A percentile compares a stretch with the other conserved stretches of the same genome.
Conservation (phyloP, 2,113 vertebrate species). For the Vidua chalybeata region DNA sequence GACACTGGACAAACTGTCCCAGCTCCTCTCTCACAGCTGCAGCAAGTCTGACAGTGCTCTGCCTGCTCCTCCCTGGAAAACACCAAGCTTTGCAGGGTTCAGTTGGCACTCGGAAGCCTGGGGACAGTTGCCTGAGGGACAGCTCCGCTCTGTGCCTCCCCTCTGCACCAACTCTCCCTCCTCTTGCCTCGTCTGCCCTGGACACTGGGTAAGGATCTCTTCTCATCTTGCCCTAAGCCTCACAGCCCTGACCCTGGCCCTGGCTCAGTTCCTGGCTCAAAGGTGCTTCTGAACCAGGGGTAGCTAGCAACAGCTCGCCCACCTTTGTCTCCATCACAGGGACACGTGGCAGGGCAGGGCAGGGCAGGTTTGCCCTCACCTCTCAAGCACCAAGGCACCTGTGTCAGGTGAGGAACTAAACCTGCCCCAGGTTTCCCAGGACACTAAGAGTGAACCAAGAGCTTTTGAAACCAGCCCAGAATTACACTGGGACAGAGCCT, state of each 20-base stretch:
- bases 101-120: background rate
- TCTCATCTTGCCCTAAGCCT: background rate
- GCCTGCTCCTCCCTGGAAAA: background rate
- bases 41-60: background rate
- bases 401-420: background rate
- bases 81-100: background rate
- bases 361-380: background rate
- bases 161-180: background rate
- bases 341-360: background rate
- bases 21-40: background rate
- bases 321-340: background rate
- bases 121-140: background rate
- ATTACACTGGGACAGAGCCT: background rate
- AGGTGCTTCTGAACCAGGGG: background rate
- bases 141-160: fast-evolving
- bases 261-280: background rate
- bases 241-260: fast-evolving
- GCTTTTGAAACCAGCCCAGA: background rate
- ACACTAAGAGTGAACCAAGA: background rate
- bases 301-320: background rate
- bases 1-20: fast-evolving
- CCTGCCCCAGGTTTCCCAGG: background rate
- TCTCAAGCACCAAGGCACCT: background rate
- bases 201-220: background rate
- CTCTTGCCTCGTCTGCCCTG: fast-evolving